Evolutionary conservation across 2,797 vertebrate genomes (phyloP), one percentile per base, ranked within the genome.

Genomic region (Danionella dracula): DNA sequence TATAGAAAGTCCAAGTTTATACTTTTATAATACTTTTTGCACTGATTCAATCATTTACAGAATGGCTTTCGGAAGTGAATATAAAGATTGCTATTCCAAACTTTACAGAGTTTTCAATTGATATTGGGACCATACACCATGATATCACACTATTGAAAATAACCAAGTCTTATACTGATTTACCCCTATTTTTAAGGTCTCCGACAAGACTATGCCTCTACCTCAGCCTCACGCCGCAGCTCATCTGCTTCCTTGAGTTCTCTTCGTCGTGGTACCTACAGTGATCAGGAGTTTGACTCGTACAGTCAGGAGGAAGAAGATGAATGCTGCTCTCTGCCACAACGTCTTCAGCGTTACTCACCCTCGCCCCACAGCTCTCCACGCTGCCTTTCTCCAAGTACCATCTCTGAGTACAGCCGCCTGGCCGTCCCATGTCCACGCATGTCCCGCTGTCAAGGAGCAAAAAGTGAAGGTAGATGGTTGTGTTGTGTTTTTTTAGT

Each of bases 141-240:
- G n/a, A n/a, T n/a, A n/a, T n/a, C n/a, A n/a, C n/a, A n/a, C n/a
- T n/a, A n/a, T n/a, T n/a, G n/a, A n/a, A n/a, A n/a, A n/a, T n/a
- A n/a, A n/a, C n/a, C n/a, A 27, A 3, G 5, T 32, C 8, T 6
- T 2, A 5, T 13, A 5, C 15, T 4, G 20, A 51, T 4, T 40
- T 4, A 1, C 21, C 1, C 57, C 10, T 71, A 37, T 72, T 41
- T 55, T 65, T 54, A 71, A 97, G 94, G 94, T 84, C 86, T 97
- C 32, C 88, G 93, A 21, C 94, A 97, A 81, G 94, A 97, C 73
- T 95, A 90, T 1, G 94, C 94, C 56, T 96, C 92, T 60, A 93
- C 90, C 80, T 96, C 94, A 0, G 93, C 88, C 1, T 95, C 94
- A 0, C 90, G 93, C 0, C 92, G 93, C 76, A 97, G 93, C 72